Conservation (phyloP, 2,888 invertebrate species). For the Cheilosia vulpina region DNA sequence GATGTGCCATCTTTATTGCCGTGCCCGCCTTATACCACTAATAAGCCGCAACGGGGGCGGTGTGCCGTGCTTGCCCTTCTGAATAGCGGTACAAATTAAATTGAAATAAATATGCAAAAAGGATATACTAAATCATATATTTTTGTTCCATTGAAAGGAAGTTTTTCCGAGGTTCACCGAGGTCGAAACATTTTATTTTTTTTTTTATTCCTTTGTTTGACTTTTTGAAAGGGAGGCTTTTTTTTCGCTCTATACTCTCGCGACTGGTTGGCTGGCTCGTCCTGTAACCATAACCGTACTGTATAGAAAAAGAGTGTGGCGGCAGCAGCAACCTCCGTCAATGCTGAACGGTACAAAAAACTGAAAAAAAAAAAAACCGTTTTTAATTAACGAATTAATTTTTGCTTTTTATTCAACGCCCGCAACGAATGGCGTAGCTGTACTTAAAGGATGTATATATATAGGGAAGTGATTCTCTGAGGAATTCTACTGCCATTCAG, state of each 20-base stretch:
- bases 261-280: slow-evolving; percentile 56
- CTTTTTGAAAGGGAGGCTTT: slow-evolving; percentile 51
- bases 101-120: slow-evolving; percentile 72
- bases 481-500: slow-evolving; percentile 37
- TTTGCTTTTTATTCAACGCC: slow-evolving; percentile 74
- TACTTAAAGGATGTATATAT: slow-evolving; percentile 19
- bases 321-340: slow-evolving; percentile 40
- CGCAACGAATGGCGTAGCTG: slow-evolving; percentile 65
- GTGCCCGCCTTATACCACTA: slow-evolving; percentile 57
- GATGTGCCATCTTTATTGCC: slow-evolving; percentile 69
- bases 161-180: slow-evolving; percentile 49
- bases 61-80: slow-evolving; percentile 59
- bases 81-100: slow-evolving; percentile 71
- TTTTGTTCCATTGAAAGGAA: slow-evolving; percentile 61
- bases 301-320: background rate
- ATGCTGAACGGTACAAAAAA: slow-evolving; percentile 65
- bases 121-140: slow-evolving; percentile 70
- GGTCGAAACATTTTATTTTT: slow-evolving; percentile 62
- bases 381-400: slow-evolving; percentile 75
- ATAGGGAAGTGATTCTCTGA: slow-evolving; percentile 24
- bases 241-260: slow-evolving; percentile 15
- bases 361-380: slow-evolving; percentile 1
- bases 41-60: slow-evolving; percentile 69
- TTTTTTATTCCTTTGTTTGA: slow-evolving; percentile 26
- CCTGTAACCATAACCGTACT: slow-evolving; percentile 51